Evolutionary conservation across 2,888 invertebrate genomes (phyloP), one percentile per base, ranked within the genome.

Genomic region (Microdon myrmicae): DNA sequence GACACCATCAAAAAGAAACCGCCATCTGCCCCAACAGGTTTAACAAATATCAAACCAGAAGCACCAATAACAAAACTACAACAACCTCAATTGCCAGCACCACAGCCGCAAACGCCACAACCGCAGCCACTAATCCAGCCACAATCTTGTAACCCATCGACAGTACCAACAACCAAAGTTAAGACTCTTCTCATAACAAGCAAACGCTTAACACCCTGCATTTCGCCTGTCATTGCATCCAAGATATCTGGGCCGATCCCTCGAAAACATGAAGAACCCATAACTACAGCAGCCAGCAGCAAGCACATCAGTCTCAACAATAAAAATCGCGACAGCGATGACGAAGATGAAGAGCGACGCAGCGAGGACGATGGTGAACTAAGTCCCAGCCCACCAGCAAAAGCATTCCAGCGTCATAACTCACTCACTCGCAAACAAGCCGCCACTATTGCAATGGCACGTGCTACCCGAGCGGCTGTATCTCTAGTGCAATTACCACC

Each of bases 401-500:
- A 79, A 70, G 80, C 76, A n/a, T 80, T 86, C 79, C 83, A 84
- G 75, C 82, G 86, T 0, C 86, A 86, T 75, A 86, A 86, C 72
- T 86, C 86, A 64, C 74, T 86, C 17, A 85, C 86, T 10, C 78
- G 86, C 53, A 84, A 84, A 71, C 83, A 85, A 20, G 86, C 86
- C 9, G 82, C 85, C 1, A 84, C 84, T 1, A 85, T 84, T 48
- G 76, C 85, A 67, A 76, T 84, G 76, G 81, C 84, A 20, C 82
- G 84, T 2, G 77, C 78, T 13, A 86, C 86, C 8, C 83, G 88
- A 64, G 87, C 86, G 68, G 89, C 89, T 4, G 90, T 88, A 20
- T 88, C 90, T 39, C 80, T 92, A 58, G 90, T 90, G 7, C 90
- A 89, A 74, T 81, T 93, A 47, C 92, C 92, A 37, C 92, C 92